Base-by-base conservation (phyloP, 1,140 invertebrate genomes). In the Ips typographus region DNA sequence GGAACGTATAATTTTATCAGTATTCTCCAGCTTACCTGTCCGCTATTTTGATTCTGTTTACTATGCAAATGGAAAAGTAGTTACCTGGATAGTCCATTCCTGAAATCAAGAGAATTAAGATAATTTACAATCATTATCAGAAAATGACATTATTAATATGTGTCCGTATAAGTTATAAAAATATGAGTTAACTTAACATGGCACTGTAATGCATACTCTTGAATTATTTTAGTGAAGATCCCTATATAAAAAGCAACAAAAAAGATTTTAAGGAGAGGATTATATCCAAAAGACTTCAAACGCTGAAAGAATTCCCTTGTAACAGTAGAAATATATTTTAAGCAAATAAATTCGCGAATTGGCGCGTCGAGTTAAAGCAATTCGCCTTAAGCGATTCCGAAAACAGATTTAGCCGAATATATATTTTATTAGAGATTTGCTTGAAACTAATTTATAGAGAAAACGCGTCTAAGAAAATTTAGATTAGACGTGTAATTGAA, bases 81-180 rank as follows among this genome's bases (percentile, higher is more conserved):
- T 55, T 55, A 55, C 52, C 52, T 37, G 52, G 52, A 36, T 55
- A 22, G 52, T 55, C 52, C 52, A 55, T 55, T 36, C 37, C 52
- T 55, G 52, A 55, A 55, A 53, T 8, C 36, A 22, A 22, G 43
- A 44, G 8, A 49, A 49, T 49, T 6, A 49, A 49, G 22, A 49
- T 49, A 49, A 49, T 49, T 22, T 22, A 22, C 22, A 22, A 22
- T 22, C 22, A 22, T 22, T 22, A 47, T n/a, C n/a, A 47, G 4
- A 5, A 47, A 47, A 47, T 47, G 1, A 47, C n/a, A 47, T 47
- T 47, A 22, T 47, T 47, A 47, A 5, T 47, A 47, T 47, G 44
- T 4, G n/a, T 5, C 4, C 44, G 44, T n/a, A 47, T 22, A 22
- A 22, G 22, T 22, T 22, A 22, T 22, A 22, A 22, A 22, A 22